A percentile compares a stretch with the other conserved stretches of the same genome.
Conservation (phyloP, 2,113 vertebrate species). For the Taxidea taxus region DNA sequence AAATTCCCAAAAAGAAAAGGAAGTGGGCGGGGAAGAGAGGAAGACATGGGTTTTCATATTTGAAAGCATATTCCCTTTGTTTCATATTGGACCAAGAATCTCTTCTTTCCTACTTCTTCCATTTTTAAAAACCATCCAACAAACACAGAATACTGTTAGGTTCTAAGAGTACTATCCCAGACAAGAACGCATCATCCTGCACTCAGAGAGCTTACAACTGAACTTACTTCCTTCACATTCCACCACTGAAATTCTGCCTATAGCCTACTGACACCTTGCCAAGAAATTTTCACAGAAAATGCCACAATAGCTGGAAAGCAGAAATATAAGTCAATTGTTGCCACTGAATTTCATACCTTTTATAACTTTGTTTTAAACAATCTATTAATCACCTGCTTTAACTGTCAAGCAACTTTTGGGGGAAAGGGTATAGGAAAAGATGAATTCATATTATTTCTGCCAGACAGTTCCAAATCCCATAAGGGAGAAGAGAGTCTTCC, state of each 20-base stretch:
- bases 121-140: neutral
- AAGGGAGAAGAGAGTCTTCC: neutral
- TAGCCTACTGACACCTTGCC: neutral
- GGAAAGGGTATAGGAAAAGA: neutral
- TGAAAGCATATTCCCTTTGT: neutral
- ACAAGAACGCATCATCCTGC: neutral
- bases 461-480: neutral
- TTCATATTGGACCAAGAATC: neutral
- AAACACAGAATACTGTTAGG: neutral
- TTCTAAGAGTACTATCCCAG: neutral
- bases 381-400: neutral
- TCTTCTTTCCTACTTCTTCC: neutral
- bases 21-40: neutral
- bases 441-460: neutral
- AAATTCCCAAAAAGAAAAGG: neutral
- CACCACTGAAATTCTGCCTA: neutral
- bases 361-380: neutral
- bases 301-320: neutral
- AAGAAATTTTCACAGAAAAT: neutral
- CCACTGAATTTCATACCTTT: neutral
- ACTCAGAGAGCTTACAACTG: neutral
- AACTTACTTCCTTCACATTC: neutral
- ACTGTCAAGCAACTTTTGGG: neutral
- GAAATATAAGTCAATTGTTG: neutral
- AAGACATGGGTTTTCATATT: neutral